Conservation (phyloP, 2,888 invertebrate species). For the Portevinia maculata region DNA sequence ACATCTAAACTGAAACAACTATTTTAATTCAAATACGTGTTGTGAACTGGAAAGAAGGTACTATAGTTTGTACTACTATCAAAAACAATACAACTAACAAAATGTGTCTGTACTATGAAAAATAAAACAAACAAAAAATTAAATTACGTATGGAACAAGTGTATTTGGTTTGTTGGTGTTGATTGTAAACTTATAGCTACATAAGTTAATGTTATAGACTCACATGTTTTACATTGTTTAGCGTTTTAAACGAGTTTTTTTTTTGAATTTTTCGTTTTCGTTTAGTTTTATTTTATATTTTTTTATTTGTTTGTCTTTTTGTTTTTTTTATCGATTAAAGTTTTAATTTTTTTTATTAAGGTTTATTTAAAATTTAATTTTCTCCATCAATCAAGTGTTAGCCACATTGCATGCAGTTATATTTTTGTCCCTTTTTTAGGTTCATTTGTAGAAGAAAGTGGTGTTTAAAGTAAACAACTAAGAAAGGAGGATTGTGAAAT, state of each 20-base stretch:
- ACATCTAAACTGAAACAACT: slow-evolving; percentile 26
- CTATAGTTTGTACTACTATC: slow-evolving; percentile 22
- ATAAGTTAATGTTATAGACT: slow-evolving; percentile 73
- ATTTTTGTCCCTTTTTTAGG: slow-evolving; percentile 24
- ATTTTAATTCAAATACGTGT: slow-evolving; percentile 20
- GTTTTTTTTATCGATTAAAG: slow-evolving; percentile 8
- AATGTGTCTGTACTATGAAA: slow-evolving; percentile 34
- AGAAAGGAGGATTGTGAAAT: background rate
- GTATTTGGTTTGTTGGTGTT: slow-evolving; percentile 47
- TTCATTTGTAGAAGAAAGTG: slow-evolving; percentile 25
- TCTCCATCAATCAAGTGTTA: slow-evolving; percentile 62
- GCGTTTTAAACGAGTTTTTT: slow-evolving; percentile 51
- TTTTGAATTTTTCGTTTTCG: slow-evolving; percentile 31
- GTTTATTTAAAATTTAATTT: slow-evolving; percentile 17
- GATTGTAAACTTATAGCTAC: slow-evolving; percentile 64
- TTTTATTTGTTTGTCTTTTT: slow-evolving; percentile 18
- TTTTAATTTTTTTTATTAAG: slow-evolving; percentile 28
- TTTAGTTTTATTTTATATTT: slow-evolving; percentile 14
- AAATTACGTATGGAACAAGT: slow-evolving; percentile 19
- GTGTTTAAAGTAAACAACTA: slow-evolving; percentile 11
- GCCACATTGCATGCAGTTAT: slow-evolving; percentile 62
- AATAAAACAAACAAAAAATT: background rate
- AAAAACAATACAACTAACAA: slow-evolving; percentile 13
- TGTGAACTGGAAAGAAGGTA: slow-evolving; percentile 26
- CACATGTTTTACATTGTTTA: slow-evolving; percentile 74